Evolutionary conservation across 2,888 invertebrate species (phyloP).

Genomic region (Empis stercorea): DNA sequence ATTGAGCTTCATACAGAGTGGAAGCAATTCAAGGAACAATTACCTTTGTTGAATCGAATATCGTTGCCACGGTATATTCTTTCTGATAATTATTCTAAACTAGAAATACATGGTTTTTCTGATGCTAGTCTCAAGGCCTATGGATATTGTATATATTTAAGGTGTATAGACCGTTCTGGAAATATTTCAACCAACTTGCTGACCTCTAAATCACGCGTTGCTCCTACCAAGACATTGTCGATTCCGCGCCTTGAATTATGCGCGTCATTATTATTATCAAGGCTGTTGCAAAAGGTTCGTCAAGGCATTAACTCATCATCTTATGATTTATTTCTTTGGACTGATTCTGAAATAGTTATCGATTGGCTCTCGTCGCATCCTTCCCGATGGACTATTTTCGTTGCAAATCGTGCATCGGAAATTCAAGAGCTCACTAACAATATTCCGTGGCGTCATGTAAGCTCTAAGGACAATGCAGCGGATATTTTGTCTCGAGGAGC

Average conservation of each 20-base stretch:
- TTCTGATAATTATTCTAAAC: no score
- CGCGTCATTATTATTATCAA: not conserved
- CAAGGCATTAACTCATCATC: not conserved
- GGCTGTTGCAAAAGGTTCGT: not conserved
- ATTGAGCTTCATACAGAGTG: constrained; percentile 5
- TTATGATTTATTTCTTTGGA: not conserved
- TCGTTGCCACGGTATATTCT: no score
- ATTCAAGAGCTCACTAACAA: not conserved
- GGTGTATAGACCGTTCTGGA: not conserved
- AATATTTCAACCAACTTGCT: not conserved
- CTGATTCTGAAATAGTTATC: constrained; percentile 7
- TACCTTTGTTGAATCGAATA: no score
- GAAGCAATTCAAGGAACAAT: not conserved
- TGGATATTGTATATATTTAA: not conserved
- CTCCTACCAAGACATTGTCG: not conserved
- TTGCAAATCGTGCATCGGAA: constrained; percentile 2
- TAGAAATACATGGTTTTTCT: constrained; percentile 1
- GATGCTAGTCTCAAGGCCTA: not conserved
- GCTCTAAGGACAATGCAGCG: constrained; percentile 20
- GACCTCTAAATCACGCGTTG: not conserved
- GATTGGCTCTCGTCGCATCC: constrained; percentile 11
- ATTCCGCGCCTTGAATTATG: not conserved
- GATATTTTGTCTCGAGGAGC: constrained; percentile 21
- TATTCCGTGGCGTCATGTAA: constrained; percentile 18
- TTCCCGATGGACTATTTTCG: constrained; percentile 9